A percentile compares a stretch with the other conserved stretches of the same genome.
Conservation (phyloP, 2,113 vertebrate species). For the Psittacus erithacus region DNA sequence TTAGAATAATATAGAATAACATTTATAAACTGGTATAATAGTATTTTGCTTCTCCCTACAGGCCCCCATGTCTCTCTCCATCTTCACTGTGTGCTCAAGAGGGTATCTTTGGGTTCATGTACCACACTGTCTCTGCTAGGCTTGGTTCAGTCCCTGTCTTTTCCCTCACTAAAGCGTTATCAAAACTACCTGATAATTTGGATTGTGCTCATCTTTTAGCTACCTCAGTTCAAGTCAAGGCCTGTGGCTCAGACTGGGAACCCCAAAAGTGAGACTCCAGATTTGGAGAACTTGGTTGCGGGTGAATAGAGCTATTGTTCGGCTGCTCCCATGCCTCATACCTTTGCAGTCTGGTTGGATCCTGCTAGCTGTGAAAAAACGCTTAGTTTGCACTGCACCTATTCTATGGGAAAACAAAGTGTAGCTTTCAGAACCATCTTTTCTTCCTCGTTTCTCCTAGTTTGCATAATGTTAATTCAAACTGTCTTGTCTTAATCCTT, state of each 20-base stretch:
- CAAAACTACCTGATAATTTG: background rate
- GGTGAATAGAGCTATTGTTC: background rate
- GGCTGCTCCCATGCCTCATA: background rate
- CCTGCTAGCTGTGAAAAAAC: background rate
- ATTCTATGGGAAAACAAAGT: background rate
- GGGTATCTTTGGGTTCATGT: background rate
- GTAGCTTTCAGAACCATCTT: background rate
- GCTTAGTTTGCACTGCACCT: background rate
- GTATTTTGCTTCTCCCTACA: background rate
- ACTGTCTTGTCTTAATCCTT: constrained; percentile 27
- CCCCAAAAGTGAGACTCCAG: background rate
- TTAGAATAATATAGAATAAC: background rate
- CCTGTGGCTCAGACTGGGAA: background rate
- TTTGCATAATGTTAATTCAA: constrained; percentile 20
- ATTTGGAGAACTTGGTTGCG: background rate
- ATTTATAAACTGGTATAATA: background rate
- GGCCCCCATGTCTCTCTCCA: background rate
- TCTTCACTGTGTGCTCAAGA: background rate
- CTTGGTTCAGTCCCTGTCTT: background rate
- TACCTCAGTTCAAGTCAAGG: background rate
- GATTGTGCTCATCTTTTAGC: background rate
- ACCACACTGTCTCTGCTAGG: background rate
- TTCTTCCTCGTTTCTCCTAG: background rate
- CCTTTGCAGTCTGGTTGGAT: background rate
- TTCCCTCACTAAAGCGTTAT: background rate